These are phyloP conservation scores for Temnothorax longispinosus DNA, from an alignment of 1,140 invertebrate genomes.

Conservation along the genomic window DNA sequence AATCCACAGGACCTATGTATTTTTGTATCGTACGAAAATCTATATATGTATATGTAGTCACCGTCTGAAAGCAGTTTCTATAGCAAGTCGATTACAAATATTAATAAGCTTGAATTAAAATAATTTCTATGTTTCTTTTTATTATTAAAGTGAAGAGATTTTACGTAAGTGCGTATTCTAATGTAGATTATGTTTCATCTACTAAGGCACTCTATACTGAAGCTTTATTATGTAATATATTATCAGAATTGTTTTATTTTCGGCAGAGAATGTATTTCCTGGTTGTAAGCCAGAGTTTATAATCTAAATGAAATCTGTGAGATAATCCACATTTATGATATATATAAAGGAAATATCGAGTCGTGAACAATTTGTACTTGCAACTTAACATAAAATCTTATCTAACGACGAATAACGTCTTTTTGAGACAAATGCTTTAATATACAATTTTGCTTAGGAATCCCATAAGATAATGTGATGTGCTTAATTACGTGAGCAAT, in stretches of 20 bases:
- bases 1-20: neutral
- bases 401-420: neutral
- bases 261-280: slow-evolving; percentile 51
- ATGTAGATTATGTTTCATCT: slow-evolving; percentile 38
- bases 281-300: slow-evolving; percentile 17
- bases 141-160: slow-evolving; percentile 27
- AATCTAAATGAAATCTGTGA: slow-evolving; percentile 7
- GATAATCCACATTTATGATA: neutral
- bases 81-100: slow-evolving; percentile 10
- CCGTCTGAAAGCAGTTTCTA: slow-evolving; percentile 7
- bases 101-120: slow-evolving; percentile 20
- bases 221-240: slow-evolving; percentile 45
- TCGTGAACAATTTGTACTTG: slow-evolving; percentile 36
- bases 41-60: neutral
- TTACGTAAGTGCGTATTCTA: slow-evolving; percentile 27
- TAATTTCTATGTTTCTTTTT: slow-evolving; percentile 14
- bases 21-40: slow-evolving; percentile 26
- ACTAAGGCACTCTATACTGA: slow-evolving; percentile 71
- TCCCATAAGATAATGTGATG: neutral
- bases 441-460: slow-evolving; percentile 9
- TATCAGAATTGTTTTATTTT: slow-evolving; percentile 39
- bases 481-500: slow-evolving; percentile 47
- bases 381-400: slow-evolving; percentile 42
- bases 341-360: slow-evolving; percentile 5
- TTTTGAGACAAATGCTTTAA: slow-evolving; percentile 13